Evolutionary conservation across 2,888 invertebrate genomes (phyloP), one percentile per base, ranked within the genome.

Genomic region (Oxyteleia sp.): DNA sequence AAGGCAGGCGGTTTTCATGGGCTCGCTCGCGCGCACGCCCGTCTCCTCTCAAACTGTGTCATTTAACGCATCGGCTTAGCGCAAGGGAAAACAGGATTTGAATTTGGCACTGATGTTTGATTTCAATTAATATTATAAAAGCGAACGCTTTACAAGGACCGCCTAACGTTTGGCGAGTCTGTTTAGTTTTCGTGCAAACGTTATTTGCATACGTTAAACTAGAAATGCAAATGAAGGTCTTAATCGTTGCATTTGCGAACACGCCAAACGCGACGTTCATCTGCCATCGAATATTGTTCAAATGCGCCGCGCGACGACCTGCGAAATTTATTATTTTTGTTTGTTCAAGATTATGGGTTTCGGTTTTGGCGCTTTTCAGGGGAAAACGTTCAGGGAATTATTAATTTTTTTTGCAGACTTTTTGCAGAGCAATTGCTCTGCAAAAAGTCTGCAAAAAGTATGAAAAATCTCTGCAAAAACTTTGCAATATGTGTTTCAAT

Each of bases 61-160:
- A 84, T 87, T 87, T 85, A 86, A 66, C 82, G 83, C 82, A 57
- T 68, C 85, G 82, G 87, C 85, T 87, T 86, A 85, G 59, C 79
- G 76, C 79, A 32, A 49, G 82, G 75, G 74, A 78, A 75, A 75
- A 72, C 66, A 57, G 55, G 57, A 38, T 32, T 41, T 20, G 63
- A 85, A 74, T 85, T 84, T 68, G 74, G 63, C 64, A 69, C 81
- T 66, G 78, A 83, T 88, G 88, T 89, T 88, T 88, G 88, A 88
- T 88, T 89, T 89, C 87, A 88, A 88, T 89, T 89, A 89, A 88
- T 88, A 86, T 88, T 86, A 85, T 76, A 88, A 87, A 88, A 86
- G 86, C 86, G 85, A 85, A 82, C 75, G 85, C 80, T 80, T 72
- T 80, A 55, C 75, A 63, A 68, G 81, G 53, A 49, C 55, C 32